These are phyloP conservation scores for Zaprionus gabonicus DNA, from an alignment of 1,140 invertebrate species.

Conservation along the genomic window DNA sequence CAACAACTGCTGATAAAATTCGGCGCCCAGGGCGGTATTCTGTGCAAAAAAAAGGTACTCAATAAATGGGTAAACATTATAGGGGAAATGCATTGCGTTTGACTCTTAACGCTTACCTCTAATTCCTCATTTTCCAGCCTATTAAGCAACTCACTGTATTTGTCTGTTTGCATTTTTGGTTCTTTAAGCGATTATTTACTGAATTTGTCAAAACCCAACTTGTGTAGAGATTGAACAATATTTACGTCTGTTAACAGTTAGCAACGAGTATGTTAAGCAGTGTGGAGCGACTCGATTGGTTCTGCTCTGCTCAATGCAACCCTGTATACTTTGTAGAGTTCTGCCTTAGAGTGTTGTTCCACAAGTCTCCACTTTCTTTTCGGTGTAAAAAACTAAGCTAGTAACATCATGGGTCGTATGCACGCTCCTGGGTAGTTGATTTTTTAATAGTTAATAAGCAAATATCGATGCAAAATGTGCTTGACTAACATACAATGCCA, in stretches of 20 bases:
- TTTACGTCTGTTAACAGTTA: conserved; percentile 5
- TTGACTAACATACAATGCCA: neutral
- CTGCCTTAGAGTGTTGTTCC: conserved; percentile 44
- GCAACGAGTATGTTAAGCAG: conserved; percentile 21
- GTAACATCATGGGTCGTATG: conserved; percentile 80
- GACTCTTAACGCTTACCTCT: conserved; percentile 38
- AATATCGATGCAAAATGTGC: conserved; percentile 54
- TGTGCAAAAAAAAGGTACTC: conserved; percentile 23
- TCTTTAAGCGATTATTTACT: neutral
- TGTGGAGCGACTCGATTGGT: conserved; percentile 17
- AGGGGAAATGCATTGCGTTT: neutral
- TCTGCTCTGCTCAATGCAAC: conserved; percentile 12
- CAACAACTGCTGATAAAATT: conserved; percentile 62
- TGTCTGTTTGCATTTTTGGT: conserved; percentile 65
- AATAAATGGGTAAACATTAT: neutral
- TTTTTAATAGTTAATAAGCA: conserved; percentile 36
- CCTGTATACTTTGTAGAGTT: conserved; percentile 43
- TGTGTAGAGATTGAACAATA: conserved; percentile 16
- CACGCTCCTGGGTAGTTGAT: conserved; percentile 76
- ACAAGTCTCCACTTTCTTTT: conserved; percentile 77
- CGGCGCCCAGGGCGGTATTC: conserved; percentile 51
- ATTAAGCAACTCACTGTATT: conserved; percentile 53
- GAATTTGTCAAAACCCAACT: conserved; percentile 8
- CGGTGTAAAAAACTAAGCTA: conserved; percentile 78
- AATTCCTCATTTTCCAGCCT: conserved; percentile 62